A percentile compares a stretch with the other conserved stretches of the same genome.
phyloP scores from a whole-genome alignment of 2,113 vertebrate species.

The Sinocyclocheilus rhinocerous region DNA sequence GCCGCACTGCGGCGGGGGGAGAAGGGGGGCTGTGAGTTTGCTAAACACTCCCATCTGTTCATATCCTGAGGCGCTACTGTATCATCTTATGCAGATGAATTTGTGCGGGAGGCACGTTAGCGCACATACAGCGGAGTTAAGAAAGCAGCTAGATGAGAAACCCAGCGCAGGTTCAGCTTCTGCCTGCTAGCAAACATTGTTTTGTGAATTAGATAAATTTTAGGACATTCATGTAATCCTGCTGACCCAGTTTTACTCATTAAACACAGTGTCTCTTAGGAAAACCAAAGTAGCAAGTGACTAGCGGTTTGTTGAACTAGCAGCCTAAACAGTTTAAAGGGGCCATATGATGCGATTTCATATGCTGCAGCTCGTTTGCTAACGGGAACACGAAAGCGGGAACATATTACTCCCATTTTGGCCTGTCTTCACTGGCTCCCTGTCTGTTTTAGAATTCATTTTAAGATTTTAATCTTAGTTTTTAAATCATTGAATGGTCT shows the following conservation, averaged over 20 bases:
- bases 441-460: too few relatives aligned
- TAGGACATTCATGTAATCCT: constrained; percentile 81
- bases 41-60: constrained; percentile 89
- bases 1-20: constrained; percentile 21
- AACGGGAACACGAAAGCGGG: too few relatives aligned
- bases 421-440: too few relatives aligned
- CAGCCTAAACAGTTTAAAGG: neutral
- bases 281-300: neutral
- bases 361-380: too few relatives aligned
- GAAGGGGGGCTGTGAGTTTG: constrained; percentile 66
- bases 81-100: constrained; percentile 90
- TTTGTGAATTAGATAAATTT: constrained; percentile 78
- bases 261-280: constrained; percentile 69
- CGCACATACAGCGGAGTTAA: constrained; percentile 68
- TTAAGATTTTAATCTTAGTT: too few relatives aligned
- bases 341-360: too few relatives aligned
- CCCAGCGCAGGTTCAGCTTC: constrained; percentile 81
- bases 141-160: constrained; percentile 66
- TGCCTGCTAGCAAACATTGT: constrained; percentile 79
- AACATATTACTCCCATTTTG: too few relatives aligned
- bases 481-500: too few relatives aligned
- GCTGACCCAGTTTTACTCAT: constrained; percentile 79
- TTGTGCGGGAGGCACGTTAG: constrained; percentile 76
- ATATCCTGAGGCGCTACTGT: constrained; percentile 82
- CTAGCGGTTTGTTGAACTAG: neutral